These are phyloP conservation scores for Melanotaenia maccullochi DNA, from an alignment of 2,797 vertebrate species.

Conservation along the genomic window DNA sequence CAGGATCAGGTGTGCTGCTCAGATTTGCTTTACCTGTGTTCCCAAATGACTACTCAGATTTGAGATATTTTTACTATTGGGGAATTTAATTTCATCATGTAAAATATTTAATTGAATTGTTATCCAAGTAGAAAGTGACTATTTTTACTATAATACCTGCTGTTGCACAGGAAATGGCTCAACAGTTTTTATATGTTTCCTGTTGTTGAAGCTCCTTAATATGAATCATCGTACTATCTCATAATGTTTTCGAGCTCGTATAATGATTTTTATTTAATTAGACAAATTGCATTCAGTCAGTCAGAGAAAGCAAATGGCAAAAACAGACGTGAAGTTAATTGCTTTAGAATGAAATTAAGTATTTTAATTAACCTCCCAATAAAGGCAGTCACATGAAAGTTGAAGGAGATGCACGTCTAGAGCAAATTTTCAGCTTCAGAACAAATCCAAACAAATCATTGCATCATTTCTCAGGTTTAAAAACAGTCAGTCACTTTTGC, in stretches of 20 bases:
- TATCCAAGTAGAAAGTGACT: not conserved
- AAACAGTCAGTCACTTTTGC: constrained; percentile 36
- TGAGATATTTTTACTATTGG: constrained; percentile 4
- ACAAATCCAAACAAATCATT: constrained; percentile 33
- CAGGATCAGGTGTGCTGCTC: constrained; percentile 51
- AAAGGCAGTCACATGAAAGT: constrained; percentile 42
- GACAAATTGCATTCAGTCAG: constrained; percentile 54
- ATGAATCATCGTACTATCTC: constrained; percentile 24
- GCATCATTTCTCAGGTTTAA: constrained; percentile 36
- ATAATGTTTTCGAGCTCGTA: constrained; percentile 38
- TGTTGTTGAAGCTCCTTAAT: constrained; percentile 25
- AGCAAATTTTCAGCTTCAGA: constrained; percentile 43
- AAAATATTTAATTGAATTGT: not conserved
- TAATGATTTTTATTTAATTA: constrained; percentile 60
- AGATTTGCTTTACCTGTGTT: constrained; percentile 44
- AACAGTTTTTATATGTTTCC: constrained; percentile 12
- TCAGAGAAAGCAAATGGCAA: constrained; percentile 50
- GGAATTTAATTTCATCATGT: not conserved
- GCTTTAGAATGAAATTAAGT: constrained; percentile 54
- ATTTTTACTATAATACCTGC: not conserved
- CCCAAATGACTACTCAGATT: constrained; percentile 51
- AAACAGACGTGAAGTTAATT: constrained; percentile 66
- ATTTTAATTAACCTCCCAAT: constrained; percentile 71
- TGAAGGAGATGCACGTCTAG: constrained; percentile 47
- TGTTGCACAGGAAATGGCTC: not conserved